Base-by-base conservation (phyloP, 2,113 vertebrate species). In the Corynorhinus townsendii region DNA sequence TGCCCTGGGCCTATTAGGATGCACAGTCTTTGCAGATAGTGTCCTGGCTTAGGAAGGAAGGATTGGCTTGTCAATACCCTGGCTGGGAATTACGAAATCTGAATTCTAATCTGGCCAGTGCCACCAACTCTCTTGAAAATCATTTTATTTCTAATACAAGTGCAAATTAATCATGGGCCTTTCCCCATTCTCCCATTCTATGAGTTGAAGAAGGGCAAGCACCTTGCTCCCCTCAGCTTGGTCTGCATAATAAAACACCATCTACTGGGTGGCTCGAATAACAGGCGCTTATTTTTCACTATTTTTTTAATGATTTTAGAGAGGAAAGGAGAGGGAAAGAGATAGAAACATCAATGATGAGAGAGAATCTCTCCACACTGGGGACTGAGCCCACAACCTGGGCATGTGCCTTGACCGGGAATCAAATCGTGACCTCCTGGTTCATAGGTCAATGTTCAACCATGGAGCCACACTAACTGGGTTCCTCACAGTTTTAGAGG, bases 11-110 rank as follows among this genome's bases (percentile, higher is more conserved):
- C 20, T 8, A 20, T 40, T 2, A 49, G 35, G 10, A 16, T 35
- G 43, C 20, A 54, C 28, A 1, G 0, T 2, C 86, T 33, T 10
- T 40, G 16, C n/a, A 17, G 30, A 86, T 1, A 28, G 26, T 8
- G 30, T 6, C 7, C 26, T 49, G 49, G 6, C 6, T 62, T 62
- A 69, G 8, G 17, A 89, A 68, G 33, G 19, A 14, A 91, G 17
- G 2, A 0, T 11, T 56, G 79, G 1, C 12, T 15, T 0, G 11
- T 12, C 24, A 62, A 17, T 24, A 24, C 43, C 56, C 4, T 43
- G 30, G 30, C 35, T 71, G 11, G 19, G 38, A 22, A 38, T 4
- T 45, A 35, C 0, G 5, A 72, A 14, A 88, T 17, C 19, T 16
- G 38, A 75, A 54, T n/a, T 71, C 33, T 80, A 35, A 12, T 56